Conservation (phyloP, 1,140 invertebrate species). For the Hetaerina americana region DNA sequence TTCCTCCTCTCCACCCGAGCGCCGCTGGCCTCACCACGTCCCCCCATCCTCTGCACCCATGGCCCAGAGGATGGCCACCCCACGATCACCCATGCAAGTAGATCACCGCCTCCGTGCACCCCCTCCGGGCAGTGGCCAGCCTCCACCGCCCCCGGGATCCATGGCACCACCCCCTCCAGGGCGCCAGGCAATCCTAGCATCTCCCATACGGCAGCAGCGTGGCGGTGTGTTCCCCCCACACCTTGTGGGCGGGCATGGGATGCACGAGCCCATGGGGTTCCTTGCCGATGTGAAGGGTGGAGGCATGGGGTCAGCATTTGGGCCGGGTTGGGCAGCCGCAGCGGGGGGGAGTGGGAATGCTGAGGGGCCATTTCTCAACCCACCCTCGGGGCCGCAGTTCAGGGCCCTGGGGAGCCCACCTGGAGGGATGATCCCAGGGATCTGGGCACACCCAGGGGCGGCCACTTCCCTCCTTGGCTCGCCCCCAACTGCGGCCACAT, state of each 20-base stretch:
- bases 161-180: conserved; percentile 8
- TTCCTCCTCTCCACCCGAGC: background rate
- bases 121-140: background rate
- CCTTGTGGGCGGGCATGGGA: background rate
- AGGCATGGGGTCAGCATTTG: background rate
- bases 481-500: conserved; percentile 6
- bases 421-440: background rate
- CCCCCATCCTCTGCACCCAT: background rate
- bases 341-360: too few relatives aligned
- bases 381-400: background rate
- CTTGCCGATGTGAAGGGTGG: background rate
- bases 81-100: background rate
- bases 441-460: background rate
- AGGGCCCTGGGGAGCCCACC: background rate
- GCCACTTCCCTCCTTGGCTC: background rate
- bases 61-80: background rate
- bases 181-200: background rate
- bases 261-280: background rate
- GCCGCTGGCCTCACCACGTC: background rate
- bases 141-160: conserved; percentile 9
- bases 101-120: background rate
- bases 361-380: background rate
- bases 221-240: background rate
- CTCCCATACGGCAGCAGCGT: background rate
- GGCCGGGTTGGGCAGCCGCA: background rate